Evolutionary conservation across 2,797 vertebrate genomes (phyloP).

Genomic region (Dendrocincla fuliginosa): DNA sequence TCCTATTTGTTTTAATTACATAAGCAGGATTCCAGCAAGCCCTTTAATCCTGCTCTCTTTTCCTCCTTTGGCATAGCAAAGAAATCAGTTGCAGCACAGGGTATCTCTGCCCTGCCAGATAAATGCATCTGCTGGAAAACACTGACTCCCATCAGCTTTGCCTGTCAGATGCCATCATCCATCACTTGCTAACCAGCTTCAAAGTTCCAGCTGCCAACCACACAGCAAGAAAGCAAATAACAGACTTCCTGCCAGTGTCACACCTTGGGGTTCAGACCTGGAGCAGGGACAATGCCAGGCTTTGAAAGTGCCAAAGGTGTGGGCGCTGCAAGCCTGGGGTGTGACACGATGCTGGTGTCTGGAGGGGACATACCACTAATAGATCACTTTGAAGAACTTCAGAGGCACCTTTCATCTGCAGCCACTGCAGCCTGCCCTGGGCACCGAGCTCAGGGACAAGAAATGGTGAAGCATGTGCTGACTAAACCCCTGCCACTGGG

Average conservation of each 20-base stretch:
- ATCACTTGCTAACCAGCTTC: constrained; percentile 28
- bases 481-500: neutral
- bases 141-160: constrained; percentile 10
- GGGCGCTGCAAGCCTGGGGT: neutral
- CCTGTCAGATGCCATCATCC: constrained; percentile 40
- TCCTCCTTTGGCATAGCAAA: neutral
- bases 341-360: neutral
- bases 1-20: constrained; percentile 56
- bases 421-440: neutral
- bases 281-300: neutral
- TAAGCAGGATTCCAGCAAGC: constrained; percentile 38
- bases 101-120: constrained; percentile 27
- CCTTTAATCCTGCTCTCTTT: neutral
- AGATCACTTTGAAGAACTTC: neutral
- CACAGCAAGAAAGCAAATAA: constrained; percentile 2
- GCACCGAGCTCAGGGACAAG: neutral
- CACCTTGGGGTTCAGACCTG: neutral
- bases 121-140: constrained; percentile 8
- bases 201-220: constrained; percentile 26
- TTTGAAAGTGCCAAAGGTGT: neutral
- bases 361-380: neutral
- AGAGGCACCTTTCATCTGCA: neutral
- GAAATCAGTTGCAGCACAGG: neutral
- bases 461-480: neutral
- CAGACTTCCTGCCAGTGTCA: neutral